Percentiles rank a stretch among this genome's conserved stretches.
These are phyloP conservation scores for Montipora capitata DNA, from an alignment of 92 coral and sea anemone species.

Conservation along the genomic window DNA sequence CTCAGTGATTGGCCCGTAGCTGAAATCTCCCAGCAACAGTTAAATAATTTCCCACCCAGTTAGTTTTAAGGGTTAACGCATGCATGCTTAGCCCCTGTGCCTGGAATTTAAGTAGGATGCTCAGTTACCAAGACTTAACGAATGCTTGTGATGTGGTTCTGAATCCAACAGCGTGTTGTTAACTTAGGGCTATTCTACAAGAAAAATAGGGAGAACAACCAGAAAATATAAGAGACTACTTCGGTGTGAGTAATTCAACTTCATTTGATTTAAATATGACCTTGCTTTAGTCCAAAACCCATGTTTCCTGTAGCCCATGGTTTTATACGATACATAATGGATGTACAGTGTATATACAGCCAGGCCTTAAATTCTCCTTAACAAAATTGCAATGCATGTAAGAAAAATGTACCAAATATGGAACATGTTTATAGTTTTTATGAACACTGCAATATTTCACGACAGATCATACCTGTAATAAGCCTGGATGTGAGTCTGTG, in stretches of 20 bases:
- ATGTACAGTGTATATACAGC: neutral
- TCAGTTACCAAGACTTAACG: neutral
- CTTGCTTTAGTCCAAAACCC: conserved; percentile 3
- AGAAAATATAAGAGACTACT: conserved; percentile 4
- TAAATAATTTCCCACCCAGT: conserved; percentile 6
- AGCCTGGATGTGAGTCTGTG: conserved; percentile 71
- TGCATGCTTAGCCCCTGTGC: neutral
- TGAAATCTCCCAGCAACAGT: conserved; percentile 3
- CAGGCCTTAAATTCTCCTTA: neutral
- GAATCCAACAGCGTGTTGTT: neutral
- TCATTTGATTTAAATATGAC: neutral
- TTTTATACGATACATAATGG: neutral
- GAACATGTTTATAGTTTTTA: neutral
- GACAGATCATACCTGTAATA: conserved; percentile 56
- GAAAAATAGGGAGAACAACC: neutral
- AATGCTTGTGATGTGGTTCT: neutral
- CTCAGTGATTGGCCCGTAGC: conserved; percentile 4
- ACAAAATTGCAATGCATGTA: neutral
- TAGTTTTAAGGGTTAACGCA: conserved; percentile 2
- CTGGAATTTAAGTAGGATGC: conserved; percentile 1
- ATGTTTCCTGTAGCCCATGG: conserved; percentile 2
- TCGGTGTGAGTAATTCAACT: conserved; percentile 5
- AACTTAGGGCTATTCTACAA: conserved; percentile 7
- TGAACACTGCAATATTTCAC: neutral
- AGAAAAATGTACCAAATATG: neutral